These are phyloP conservation scores for Semotilus atromaculatus DNA, from an alignment of 2,797 vertebrate species.

Conservation along the genomic window DNA sequence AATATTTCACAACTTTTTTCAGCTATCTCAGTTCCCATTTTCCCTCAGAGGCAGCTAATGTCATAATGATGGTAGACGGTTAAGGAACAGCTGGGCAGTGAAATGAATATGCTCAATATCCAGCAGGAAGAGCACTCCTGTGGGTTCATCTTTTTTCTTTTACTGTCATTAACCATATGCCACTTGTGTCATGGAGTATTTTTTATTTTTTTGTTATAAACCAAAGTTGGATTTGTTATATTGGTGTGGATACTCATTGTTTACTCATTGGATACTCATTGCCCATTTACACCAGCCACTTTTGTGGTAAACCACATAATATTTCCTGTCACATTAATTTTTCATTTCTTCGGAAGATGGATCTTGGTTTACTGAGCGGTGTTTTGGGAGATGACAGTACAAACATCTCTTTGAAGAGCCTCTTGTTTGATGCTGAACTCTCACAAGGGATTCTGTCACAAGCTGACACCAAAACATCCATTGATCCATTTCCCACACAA, in stretches of 20 bases:
- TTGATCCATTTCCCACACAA: constrained; percentile 32
- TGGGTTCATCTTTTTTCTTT: constrained; percentile 48
- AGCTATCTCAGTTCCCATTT: constrained; percentile 39
- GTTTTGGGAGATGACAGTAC: constrained; percentile 18
- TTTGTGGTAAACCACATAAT: background rate
- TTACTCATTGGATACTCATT: constrained; percentile 4
- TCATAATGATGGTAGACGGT: constrained; percentile 53
- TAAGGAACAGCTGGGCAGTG: constrained; percentile 60
- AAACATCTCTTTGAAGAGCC: constrained; percentile 31
- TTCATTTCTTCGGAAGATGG: background rate
- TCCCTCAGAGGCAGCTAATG: constrained; percentile 56
- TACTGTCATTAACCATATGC: constrained; percentile 54
- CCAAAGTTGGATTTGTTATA: background rate
- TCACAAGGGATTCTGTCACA: constrained; percentile 20
- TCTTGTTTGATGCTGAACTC: constrained; percentile 16
- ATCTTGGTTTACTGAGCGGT: background rate
- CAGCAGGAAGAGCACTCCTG: constrained; percentile 30
- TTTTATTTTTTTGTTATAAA: background rate
- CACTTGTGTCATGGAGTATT: constrained; percentile 16
- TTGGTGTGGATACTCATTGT: constrained; percentile 1
- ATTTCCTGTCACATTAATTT: background rate
- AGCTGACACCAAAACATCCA: constrained; percentile 33
- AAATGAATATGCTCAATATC: constrained; percentile 56
- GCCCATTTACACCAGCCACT: background rate
- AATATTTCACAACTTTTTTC: background rate